A percentile compares a stretch with the other conserved stretches of the same genome.
Conservation (phyloP, 1,140 invertebrate species). For the Pogonomyrmex californicus region DNA sequence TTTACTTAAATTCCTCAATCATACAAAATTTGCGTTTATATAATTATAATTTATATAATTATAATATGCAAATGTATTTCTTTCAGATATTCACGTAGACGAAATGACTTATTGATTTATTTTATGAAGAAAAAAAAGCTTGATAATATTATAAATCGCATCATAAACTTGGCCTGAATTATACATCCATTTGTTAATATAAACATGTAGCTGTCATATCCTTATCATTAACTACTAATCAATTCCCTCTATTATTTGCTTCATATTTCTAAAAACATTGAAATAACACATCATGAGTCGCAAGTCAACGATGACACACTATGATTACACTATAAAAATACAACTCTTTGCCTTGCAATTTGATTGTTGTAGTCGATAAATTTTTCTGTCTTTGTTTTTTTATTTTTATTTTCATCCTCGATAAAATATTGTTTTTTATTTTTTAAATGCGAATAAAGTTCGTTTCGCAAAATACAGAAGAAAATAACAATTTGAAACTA, state of each 20-base stretch:
- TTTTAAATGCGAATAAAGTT: background rate
- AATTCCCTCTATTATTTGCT: background rate
- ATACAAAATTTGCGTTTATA: too few relatives aligned
- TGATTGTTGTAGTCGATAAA: slow-evolving; percentile 29
- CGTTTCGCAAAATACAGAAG: background rate
- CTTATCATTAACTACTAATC: background rate
- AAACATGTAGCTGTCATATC: background rate
- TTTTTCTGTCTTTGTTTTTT: background rate
- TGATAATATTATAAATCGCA: background rate
- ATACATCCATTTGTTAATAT: background rate
- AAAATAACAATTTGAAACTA: slow-evolving; percentile 15
- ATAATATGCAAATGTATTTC: too few relatives aligned
- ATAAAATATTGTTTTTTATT: slow-evolving; percentile 27
- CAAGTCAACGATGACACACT: slow-evolving; percentile 12
- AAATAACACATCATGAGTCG: background rate
- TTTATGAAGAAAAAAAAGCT: background rate
- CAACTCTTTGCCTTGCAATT: background rate
- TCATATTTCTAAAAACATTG: background rate
- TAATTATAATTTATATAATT: too few relatives aligned
- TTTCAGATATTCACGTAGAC: too few relatives aligned
- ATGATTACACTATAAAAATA: slow-evolving; percentile 36
- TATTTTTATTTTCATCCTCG: background rate
- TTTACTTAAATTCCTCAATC: background rate
- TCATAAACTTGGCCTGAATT: background rate
- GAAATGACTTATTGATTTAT: background rate